A percentile compares a stretch with the other conserved stretches of the same genome.
These are phyloP conservation scores for Talpa occidentalis DNA, from an alignment of 2,113 vertebrate species.

Conservation along the genomic window DNA sequence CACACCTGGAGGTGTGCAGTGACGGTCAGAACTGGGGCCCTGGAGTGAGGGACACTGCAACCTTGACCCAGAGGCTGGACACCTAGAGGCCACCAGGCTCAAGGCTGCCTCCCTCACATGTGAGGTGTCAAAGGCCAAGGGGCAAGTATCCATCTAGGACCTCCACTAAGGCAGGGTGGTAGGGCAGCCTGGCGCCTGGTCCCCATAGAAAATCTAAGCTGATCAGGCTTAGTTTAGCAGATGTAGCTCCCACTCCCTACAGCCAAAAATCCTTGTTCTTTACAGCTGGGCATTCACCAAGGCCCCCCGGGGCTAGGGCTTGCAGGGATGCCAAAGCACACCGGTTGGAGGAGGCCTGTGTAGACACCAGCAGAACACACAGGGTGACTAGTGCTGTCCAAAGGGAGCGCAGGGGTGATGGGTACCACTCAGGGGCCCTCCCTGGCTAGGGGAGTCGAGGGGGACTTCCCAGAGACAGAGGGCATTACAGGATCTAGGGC, in stretches of 20 bases:
- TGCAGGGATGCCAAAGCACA: not conserved
- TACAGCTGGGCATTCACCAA: not conserved
- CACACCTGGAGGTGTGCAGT: not conserved
- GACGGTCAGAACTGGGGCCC: not conserved
- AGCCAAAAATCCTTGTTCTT: not conserved
- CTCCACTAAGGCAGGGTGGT: accelerated
- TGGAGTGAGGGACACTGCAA: not conserved
- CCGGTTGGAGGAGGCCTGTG: not conserved
- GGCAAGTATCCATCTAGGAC: not conserved
- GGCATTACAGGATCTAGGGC: not conserved
- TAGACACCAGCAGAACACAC: not conserved
- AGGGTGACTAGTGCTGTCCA: not conserved
- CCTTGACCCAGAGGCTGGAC: not conserved
- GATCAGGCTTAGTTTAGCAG: not conserved
- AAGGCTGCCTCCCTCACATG: not conserved
- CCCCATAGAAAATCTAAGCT: not conserved
- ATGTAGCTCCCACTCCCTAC: not conserved
- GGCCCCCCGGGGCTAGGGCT: not conserved
- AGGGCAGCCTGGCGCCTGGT: not conserved
- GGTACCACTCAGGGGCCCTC: not conserved
- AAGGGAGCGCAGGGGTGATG: not conserved
- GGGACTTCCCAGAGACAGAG: not conserved
- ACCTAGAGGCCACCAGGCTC: not conserved
- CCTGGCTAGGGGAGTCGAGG: not conserved
- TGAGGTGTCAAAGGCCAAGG: not conserved